Evolutionary conservation across 2,113 vertebrate genomes (phyloP), one percentile per base, ranked within the genome.

Genomic region (Muntiacus muntjak): DNA sequence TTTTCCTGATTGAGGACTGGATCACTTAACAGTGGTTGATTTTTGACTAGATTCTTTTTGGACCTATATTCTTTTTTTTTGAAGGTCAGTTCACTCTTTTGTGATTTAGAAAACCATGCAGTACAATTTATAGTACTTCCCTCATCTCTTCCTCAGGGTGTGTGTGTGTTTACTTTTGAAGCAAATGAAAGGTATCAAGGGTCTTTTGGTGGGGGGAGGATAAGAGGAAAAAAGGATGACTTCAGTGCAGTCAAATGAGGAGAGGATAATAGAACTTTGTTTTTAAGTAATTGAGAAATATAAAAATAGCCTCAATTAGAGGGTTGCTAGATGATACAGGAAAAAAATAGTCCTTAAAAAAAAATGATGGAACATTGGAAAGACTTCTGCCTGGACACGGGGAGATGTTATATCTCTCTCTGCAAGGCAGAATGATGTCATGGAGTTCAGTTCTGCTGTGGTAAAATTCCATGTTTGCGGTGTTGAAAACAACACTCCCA

Each of bases 391-490:
- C 76, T 91, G 85, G 47, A 88, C 25, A 4, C 7, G 12, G 86
- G 86, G 89, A 25, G 82, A 81, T 78, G 54, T 45, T 78, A 1
- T 23, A 4, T 94, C 33, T 96, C 23, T 93, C 81, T 92, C n/a
- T 52, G 74, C 45, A 79, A 94, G 92, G 90, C 90, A 54, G 50
- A 82, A 86, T 85, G 95, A 87, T 43, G 62, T 95, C 76, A 74
- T 92, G 94, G 50, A 36, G 60, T 92, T 97, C 67, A 95, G 16
- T 55, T 92, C 87, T 47, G 23, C 54, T 43, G 21, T 79, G 95
- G 87, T 90, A 96, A 97, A 97, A 97, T 85, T 96, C 89, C 90
- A 60, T 45, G 23, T 94, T 82, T 89, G 26, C 19, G n/a, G 3
- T 54, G 5, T 76, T 89, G 89, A 85, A 95, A 97, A 89, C 76